Percentiles rank a stretch among this genome's conserved stretches.
Conservation (phyloP, 1,140 invertebrate species). For the Trinorchestia longiramus region DNA sequence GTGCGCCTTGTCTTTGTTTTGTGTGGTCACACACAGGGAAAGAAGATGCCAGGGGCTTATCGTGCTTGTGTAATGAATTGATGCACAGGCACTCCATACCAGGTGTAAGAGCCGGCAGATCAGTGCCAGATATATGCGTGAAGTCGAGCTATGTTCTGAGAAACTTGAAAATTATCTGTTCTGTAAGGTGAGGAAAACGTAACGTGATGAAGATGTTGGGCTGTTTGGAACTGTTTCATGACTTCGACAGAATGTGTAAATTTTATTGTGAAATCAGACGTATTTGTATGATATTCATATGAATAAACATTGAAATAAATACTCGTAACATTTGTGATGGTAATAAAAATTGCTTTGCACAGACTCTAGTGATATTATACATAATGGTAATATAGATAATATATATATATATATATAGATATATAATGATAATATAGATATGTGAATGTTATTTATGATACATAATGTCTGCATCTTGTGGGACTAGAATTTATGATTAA, state of each 20-base stretch:
- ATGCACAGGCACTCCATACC: neutral
- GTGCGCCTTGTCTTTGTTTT: neutral
- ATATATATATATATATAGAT: too few species aligned
- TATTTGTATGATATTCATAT: neutral
- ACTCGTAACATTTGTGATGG: too few species aligned
- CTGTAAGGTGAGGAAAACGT: neutral
- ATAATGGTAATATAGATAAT: too few species aligned
- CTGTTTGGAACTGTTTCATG: neutral
- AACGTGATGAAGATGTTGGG: neutral
- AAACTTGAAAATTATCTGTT: neutral
- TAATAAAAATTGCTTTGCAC: too few species aligned
- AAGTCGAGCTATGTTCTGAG: neutral
- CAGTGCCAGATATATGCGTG: neutral
- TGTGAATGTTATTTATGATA: too few species aligned
- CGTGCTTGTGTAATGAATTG: neutral
- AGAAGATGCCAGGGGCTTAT: neutral
- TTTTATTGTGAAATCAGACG: neutral
- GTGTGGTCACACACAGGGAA: neutral
- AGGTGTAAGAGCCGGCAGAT: neutral
- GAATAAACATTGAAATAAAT: neutral
- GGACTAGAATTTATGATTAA: too few species aligned
- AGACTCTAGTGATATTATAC: too few species aligned
- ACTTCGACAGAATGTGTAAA: neutral
- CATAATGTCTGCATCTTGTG: too few species aligned
- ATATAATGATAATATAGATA: too few species aligned